A percentile compares a stretch with the other conserved stretches of the same genome.
phyloP scores from a whole-genome alignment of 2,797 vertebrate genomes.

The Hyperoplus immaculatus region DNA sequence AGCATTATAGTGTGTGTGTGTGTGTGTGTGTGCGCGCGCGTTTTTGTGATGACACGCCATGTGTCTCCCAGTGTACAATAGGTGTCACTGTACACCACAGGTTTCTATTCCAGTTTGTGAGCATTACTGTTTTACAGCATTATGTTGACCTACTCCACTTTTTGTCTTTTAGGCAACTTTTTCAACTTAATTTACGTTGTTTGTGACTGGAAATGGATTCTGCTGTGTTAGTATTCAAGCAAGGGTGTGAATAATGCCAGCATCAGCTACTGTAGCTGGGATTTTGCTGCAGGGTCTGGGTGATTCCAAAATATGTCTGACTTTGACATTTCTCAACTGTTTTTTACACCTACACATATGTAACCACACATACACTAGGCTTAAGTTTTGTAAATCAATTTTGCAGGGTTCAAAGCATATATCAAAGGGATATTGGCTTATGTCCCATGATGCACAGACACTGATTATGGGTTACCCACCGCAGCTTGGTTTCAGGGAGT shows the following conservation, averaged over 20 bases:
- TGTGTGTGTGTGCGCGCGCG: conserved; percentile 18
- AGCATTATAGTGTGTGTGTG: conserved; percentile 22
- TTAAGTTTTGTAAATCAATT: conserved; percentile 6
- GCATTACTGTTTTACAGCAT: conserved; percentile 40
- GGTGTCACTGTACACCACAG: conserved; percentile 33
- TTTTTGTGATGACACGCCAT: neutral
- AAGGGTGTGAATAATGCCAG: conserved; percentile 21
- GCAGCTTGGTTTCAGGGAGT: too few relatives aligned
- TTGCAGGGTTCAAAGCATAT: neutral
- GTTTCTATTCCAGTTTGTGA: conserved; percentile 27
- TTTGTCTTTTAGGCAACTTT: conserved; percentile 38
- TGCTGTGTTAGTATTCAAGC: neutral
- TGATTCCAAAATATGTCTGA: conserved; percentile 4
- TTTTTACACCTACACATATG: conserved; percentile 27
- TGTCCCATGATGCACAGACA: neutral
- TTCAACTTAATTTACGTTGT: conserved; percentile 34
- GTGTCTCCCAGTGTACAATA: conserved; percentile 23
- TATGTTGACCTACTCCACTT: conserved; percentile 40
- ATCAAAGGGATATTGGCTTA: neutral
- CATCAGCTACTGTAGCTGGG: neutral
- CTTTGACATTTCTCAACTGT: conserved; percentile 1
- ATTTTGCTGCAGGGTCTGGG: conserved; percentile 12
- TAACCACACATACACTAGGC: neutral
- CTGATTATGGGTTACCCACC: neutral
- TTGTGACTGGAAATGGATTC: conserved; percentile 32